Evolutionary conservation across 2,797 vertebrate genomes (phyloP), one percentile per base, ranked within the genome.

Genomic region (Tinamus major): DNA sequence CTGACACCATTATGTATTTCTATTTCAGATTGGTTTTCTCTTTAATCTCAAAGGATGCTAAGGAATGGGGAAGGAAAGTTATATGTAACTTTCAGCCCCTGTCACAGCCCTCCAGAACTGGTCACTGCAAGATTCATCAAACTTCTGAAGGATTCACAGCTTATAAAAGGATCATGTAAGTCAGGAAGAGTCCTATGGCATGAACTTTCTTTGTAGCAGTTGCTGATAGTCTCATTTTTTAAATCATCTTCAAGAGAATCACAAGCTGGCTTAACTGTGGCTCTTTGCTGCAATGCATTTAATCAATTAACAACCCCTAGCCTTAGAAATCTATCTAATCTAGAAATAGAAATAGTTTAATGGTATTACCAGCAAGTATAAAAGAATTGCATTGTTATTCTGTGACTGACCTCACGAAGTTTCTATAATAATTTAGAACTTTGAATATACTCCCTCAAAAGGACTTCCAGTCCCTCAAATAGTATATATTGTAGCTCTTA

Each of bases 1-100:
- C 62, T 69, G 31, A 24, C 61, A 13, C 64, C 70, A 85, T 94
- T 87, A 87, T 85, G 41, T 68, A 55, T 89, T 89, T 93, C 76
- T 89, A 59, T 51, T 93, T 80, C 63, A 55, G 42, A 42, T 90
- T 51, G 55, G 20, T 46, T 63, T 79, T 79, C 49, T 27, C 33
- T 33, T 16, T 59, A 39, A 10, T 83, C 64, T 80, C 41, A 76
- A 64, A 75, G n/a, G 35, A 65, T 19, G 42, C 64, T 70, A 63
- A 90, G 29, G n/a, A 58, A 84, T 18, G n/a, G n/a, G 46, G n/a
- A 44, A 70, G 9, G 13, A 19, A 88, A 83, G 63, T 31, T 48
- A 8, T 23, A n/a, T 53, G 18, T 49, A 78, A 29, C 5, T 37
- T 75, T 24, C 14, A 2, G 7, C 2, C 7, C 42, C 13, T 9